Evolutionary conservation across 2,797 vertebrate species (phyloP), one percentile per base, ranked within the genome.

Genomic region (Premnoplex brunnescens): DNA sequence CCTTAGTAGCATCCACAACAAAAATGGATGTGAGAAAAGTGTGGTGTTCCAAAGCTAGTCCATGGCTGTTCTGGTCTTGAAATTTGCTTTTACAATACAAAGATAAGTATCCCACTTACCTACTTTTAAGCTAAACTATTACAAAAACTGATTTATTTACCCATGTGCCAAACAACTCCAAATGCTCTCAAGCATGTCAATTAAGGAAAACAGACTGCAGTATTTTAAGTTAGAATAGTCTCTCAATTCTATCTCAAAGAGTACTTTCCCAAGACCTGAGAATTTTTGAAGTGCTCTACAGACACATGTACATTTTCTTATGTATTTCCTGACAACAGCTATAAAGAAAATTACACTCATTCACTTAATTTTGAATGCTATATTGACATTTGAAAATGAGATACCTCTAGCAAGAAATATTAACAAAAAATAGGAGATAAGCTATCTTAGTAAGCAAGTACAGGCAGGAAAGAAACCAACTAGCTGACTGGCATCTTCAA

Each of bases 391-490:
- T 66, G 27, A 88, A 86, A 83, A 62, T n/a, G 2, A 84, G 46
- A 69, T 37, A 84, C 15, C 49, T 68, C 54, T 44, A 79, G 16
- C n/a, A 89, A 41, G 52, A 43, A 87, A 49, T 49, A 93, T 46
- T 71, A 85, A 46, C 30, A 43, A 86, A 79, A 79, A 67, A 76
- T 60, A 79, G 24, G 64, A 85, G 51, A 95, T 89, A 87, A 91
- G 66, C 36, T 63, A 80, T 41, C 89, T 67, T 74, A 64, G 77
- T 44, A 91, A 84, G 60, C 75, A 95, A 96, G 87, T 52, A 83
- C 32, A 75, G 55, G 67, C 86, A 95, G 69, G 68, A 92, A 56
- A 76, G 32, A 89, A 66, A 63, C 21, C 51, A 94, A 69, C 26
- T 75, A 85, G 12, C 14, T 80, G 41, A 89, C 62, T 72, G 56